Conservation (phyloP, 1,140 invertebrate genomes). For the Leucophenga varia region DNA sequence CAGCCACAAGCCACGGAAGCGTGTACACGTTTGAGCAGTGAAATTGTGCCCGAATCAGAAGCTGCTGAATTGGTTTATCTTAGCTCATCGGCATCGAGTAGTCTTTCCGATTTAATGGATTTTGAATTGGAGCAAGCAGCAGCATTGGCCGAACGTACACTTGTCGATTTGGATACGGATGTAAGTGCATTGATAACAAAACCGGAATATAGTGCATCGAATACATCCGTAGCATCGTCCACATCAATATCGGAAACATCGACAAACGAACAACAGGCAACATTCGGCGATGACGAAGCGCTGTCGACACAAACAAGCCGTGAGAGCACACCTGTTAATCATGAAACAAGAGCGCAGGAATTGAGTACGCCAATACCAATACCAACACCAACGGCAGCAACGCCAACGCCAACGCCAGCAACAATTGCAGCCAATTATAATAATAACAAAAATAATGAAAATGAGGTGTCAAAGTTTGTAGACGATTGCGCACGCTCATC, state of each 20-base stretch:
- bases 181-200: constrained; percentile 28
- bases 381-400: constrained; percentile 6
- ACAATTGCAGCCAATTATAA: not conserved
- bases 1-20: constrained; percentile 35
- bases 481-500: not conserved
- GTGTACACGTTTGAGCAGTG: constrained; percentile 34
- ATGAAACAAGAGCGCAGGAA: too few species aligned
- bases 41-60: constrained; percentile 36
- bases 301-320: constrained; percentile 27
- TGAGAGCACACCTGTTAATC: constrained; percentile 54
- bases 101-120: constrained; percentile 46
- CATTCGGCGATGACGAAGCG: constrained; percentile 18
- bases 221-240: not conserved
- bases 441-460: not conserved
- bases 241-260: constrained; percentile 8
- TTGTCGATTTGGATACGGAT: constrained; percentile 45
- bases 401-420: constrained; percentile 22
- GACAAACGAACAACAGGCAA: not conserved
- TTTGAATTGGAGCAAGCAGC: constrained; percentile 40
- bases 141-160: constrained; percentile 29
- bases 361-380: constrained; percentile 1
- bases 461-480: constrained; percentile 4
- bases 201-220: constrained; percentile 7
- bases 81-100: constrained; percentile 49
- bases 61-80: constrained; percentile 48